phyloP scores from a whole-genome alignment of 2,888 invertebrate species.

The Apotomis capreana region DNA sequence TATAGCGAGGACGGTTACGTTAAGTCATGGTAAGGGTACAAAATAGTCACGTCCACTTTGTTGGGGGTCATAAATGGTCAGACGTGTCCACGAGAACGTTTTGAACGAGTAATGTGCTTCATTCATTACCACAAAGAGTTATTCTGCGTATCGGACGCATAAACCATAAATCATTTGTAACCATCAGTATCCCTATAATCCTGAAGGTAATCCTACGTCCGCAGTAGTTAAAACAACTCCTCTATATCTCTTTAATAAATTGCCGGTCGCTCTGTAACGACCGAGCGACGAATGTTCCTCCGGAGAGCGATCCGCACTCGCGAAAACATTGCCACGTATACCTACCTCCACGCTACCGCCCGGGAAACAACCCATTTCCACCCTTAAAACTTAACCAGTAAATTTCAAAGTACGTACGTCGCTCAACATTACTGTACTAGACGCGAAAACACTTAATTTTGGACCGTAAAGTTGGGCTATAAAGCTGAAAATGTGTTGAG shows the following conservation, averaged over 20 bases:
- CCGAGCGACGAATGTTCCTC: conserved; percentile 62
- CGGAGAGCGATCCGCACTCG: conserved; percentile 52
- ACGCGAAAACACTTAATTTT: neutral
- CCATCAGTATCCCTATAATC: conserved; percentile 2
- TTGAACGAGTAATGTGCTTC: no score
- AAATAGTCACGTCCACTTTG: no score
- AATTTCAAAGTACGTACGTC: conserved; percentile 4
- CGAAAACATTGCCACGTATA: conserved; percentile 35
- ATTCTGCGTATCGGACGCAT: no score
- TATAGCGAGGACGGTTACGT: no score
- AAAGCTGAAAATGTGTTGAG: neutral
- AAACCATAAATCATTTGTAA: conserved; percentile 24
- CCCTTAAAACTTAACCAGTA: conserved; percentile 1
- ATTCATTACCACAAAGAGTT: no score
- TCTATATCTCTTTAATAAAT: conserved; percentile 62
- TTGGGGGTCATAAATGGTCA: no score
- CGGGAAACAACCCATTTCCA: neutral
- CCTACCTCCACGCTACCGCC: neutral
- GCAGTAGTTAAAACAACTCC: conserved; percentile 40
- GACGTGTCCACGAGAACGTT: no score
- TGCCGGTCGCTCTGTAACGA: conserved; percentile 51
- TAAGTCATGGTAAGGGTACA: no score
- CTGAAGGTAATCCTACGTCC: conserved; percentile 10
- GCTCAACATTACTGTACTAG: conserved; percentile 4
- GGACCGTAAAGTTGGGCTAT: neutral